Evolutionary conservation across 2,113 vertebrate genomes (phyloP).

Genomic region (Nicator chloris): DNA sequence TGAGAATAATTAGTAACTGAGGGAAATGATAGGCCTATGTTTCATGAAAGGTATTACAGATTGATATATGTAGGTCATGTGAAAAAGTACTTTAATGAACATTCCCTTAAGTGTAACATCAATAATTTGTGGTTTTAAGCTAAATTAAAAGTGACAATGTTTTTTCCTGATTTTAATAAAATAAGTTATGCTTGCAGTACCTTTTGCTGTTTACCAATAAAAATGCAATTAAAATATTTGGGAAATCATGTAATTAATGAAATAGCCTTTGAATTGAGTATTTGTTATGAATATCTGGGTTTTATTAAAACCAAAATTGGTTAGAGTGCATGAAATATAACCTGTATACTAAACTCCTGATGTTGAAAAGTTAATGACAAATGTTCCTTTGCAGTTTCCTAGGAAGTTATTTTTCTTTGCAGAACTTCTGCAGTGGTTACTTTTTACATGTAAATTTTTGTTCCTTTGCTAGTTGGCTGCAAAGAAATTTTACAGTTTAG

Average conservation of each 20-base stretch:
- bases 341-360: background rate
- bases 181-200: background rate
- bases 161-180: conserved; percentile 40
- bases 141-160: conserved; percentile 20
- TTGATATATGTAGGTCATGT: conserved; percentile 31
- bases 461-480: background rate
- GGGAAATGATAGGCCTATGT: background rate
- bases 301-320: conserved; percentile 10
- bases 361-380: background rate
- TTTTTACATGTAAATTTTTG: background rate
- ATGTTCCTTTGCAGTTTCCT: background rate
- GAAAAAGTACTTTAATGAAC: conserved; percentile 29
- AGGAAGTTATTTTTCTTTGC: background rate
- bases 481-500: background rate
- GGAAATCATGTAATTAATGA: background rate
- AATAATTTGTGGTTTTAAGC: conserved; percentile 15
- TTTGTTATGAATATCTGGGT: background rate
- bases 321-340: background rate
- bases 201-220: conserved; percentile 20
- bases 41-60: background rate
- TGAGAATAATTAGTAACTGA: conserved; percentile 25
- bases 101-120: background rate
- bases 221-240: conserved; percentile 25
- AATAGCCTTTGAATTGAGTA: background rate
- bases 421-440: background rate